Percentiles rank a stretch among this genome's conserved stretches.
Evolutionary conservation across 2,113 vertebrate genomes (phyloP).

Genomic region (Picathartes gymnocephalus): DNA sequence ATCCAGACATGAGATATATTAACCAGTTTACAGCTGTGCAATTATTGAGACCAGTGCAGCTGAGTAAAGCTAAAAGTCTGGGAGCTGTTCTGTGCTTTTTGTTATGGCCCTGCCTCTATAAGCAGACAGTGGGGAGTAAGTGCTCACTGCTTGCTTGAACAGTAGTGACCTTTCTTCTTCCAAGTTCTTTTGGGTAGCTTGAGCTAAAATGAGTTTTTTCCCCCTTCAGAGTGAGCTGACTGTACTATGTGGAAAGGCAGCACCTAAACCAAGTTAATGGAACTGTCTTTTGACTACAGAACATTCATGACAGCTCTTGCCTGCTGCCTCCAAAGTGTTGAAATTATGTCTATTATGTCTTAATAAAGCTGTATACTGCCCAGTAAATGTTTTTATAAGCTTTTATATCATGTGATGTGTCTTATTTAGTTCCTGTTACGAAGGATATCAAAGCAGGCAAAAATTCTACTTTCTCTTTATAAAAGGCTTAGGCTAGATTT

Average conservation of each 20-base stretch:
- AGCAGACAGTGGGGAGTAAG: background rate
- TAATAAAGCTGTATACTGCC: conserved; percentile 13
- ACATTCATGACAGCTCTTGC: background rate
- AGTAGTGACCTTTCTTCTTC: background rate
- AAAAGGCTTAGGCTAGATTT: background rate
- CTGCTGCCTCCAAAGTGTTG: background rate
- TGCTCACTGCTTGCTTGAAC: background rate
- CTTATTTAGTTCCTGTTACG: background rate
- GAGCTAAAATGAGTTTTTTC: background rate
- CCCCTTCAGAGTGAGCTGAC: conserved; percentile 58
- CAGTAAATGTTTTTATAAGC: background rate
- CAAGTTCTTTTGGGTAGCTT: background rate
- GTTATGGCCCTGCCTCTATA: background rate
- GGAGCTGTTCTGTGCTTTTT: background rate
- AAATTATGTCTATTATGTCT: background rate
- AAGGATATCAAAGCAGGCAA: background rate
- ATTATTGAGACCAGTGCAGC: background rate
- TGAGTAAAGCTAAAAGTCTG: background rate
- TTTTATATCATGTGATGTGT: background rate
- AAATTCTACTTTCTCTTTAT: background rate
- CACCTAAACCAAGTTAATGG: conserved; percentile 34
- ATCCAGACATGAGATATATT: background rate
- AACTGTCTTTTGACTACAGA: background rate
- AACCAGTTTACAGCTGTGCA: background rate
- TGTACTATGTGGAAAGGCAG: conserved; percentile 59